Evolutionary conservation across 2,113 vertebrate genomes (phyloP), one percentile per base, ranked within the genome.

Genomic region (Entelurus aequoreus): DNA sequence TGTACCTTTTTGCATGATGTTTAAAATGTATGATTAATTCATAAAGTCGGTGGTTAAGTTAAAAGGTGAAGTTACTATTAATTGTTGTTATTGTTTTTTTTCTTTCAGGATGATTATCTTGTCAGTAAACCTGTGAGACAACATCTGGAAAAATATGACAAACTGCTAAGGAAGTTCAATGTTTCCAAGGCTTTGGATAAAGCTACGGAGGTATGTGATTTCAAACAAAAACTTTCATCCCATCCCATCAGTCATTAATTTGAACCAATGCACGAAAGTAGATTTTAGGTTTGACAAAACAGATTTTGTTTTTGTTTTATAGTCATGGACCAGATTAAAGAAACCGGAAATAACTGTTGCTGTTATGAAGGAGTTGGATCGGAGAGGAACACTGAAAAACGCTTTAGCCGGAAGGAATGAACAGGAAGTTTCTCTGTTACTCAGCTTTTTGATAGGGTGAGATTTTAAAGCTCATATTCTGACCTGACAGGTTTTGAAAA

Each of bases 361-460:
- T 40, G 93, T 99, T 48, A 93, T 99, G 68, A 93, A 95, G 72
- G 97, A 99, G 21, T 83, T 99, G 11, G 92, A 93, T 73, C 93
- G 94, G 72, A 93, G 97, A 91, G 95, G 95, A 76, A 96, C 94
- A 0, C 79, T 99, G 74, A 92, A 91, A 69, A 99, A 95, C 44
- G 96, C 97, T 0, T 89, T 99, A n/a, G 95, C 96, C 14, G 97
- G 97, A 48, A 86, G 95, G 74, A 91, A 97, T 1, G 97, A 99
- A 77, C 86, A 91, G 67, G 89, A 92, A 48, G 87, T 99, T 36
- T 86, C 82, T 50, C 75, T 63, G 42, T 78, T 99, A 12, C 94
- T 99, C 75, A 88, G 84, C 65, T 99, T 99, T 78, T 84, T 99
- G 60, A 91, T 95, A 28, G 92, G 92, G 97, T 99, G 91, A 44